A percentile compares a stretch with the other conserved stretches of the same genome.
These are phyloP conservation scores for Brachypterus glaber DNA, from an alignment of 2,888 invertebrate genomes.

Conservation along the genomic window DNA sequence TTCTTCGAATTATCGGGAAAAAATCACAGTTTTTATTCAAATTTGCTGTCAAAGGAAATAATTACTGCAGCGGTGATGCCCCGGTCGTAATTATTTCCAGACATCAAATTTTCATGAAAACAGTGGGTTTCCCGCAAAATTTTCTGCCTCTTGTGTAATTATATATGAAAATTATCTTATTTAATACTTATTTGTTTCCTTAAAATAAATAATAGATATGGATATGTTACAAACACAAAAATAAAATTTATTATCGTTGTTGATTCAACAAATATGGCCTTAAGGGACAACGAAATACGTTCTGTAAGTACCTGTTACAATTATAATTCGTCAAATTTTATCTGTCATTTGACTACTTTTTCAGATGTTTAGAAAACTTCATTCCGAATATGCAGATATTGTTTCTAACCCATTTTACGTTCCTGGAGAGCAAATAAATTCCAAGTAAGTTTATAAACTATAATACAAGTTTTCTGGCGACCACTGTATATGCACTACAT, in stretches of 20 bases:
- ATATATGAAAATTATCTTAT: conserved; percentile 5
- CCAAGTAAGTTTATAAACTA: conserved; percentile 55
- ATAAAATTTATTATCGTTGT: conserved; percentile 90
- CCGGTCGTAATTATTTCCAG: no score
- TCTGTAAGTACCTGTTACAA: conserved; percentile 49
- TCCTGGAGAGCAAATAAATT: conserved; percentile 81
- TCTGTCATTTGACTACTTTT: conserved; percentile 16
- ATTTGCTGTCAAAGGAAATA: no score
- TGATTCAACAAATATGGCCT: conserved; percentile 76
- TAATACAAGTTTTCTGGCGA: conserved; percentile 3
- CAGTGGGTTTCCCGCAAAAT: not conserved
- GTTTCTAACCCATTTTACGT: conserved; percentile 96
- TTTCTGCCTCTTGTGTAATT: no score
- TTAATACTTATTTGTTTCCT: conserved; percentile 13
- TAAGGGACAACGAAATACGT: conserved; percentile 90
- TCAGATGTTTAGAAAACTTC: conserved; percentile 68
- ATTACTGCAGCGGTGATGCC: no score
- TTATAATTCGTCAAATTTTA: no score
- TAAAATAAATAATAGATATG: conserved; percentile 54
- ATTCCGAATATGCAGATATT: conserved; percentile 85
- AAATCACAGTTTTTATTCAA: no score
- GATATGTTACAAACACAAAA: conserved; percentile 95
- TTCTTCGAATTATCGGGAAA: no score
- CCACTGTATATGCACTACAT: no score
- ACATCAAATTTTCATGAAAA: not conserved